A percentile compares a stretch with the other conserved stretches of the same genome.
Evolutionary conservation across 2,888 invertebrate species (phyloP).

Genomic region (Andrena fulva): DNA sequence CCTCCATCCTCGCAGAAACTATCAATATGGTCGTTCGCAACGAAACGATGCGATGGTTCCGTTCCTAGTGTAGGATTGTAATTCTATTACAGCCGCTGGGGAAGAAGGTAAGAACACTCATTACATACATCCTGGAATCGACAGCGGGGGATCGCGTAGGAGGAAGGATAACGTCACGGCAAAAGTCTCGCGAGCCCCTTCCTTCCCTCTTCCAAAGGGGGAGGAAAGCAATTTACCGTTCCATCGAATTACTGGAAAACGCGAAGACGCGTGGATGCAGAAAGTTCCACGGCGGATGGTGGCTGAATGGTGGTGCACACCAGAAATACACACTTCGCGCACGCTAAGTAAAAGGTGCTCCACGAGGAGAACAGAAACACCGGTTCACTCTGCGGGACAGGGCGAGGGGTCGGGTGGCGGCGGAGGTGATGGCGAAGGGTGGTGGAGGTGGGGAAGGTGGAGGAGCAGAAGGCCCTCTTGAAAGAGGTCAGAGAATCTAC

Average conservation of each 20-base stretch:
- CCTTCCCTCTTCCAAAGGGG: neutral
- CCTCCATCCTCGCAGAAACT: slow-evolving; percentile 6
- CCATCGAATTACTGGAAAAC: slow-evolving; percentile 65
- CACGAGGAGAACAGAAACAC: slow-evolving; percentile 13
- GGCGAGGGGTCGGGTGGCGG: neutral
- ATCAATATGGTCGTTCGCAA: neutral
- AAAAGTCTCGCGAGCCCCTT: slow-evolving; percentile 42
- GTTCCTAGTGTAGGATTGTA: slow-evolving; percentile 16
- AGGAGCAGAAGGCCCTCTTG: slow-evolving; percentile 43
- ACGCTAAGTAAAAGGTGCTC: slow-evolving; percentile 41
- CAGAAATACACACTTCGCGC: slow-evolving; percentile 50
- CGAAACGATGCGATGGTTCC: neutral
- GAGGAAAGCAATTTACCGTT: slow-evolving; percentile 64
- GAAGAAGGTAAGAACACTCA: slow-evolving; percentile 54
- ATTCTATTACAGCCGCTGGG: slow-evolving; percentile 42
- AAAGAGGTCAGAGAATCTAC: slow-evolving; percentile 71
- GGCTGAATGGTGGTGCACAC: slow-evolving; percentile 41
- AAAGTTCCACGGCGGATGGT: slow-evolving; percentile 57
- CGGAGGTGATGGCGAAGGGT: neutral
- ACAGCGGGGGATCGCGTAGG: slow-evolving; percentile 15
- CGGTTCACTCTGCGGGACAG: neutral
- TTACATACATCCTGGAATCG: slow-evolving; percentile 55
- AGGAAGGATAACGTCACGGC: slow-evolving; percentile 13
- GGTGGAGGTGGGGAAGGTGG: neutral
- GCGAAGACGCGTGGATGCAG: slow-evolving; percentile 47